phyloP scores from a whole-genome alignment of 2,113 vertebrate species.

The Lepus timidus region DNA sequence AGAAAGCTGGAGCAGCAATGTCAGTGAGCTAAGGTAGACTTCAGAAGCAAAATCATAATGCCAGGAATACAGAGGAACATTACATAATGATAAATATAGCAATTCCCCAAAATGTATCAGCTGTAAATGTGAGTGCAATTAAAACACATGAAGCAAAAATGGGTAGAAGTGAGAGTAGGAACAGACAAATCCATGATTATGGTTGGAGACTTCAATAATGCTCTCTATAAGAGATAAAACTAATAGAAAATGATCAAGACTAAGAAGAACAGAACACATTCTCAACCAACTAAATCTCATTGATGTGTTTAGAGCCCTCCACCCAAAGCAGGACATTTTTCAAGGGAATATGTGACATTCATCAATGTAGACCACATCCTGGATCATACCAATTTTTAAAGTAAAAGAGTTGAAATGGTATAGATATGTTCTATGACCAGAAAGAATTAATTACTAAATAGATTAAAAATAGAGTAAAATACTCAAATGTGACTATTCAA shows the following conservation, averaged over 20 bases:
- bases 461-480: slow-evolving; percentile 1
- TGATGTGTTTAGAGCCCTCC: background rate
- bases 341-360: background rate
- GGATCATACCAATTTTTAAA: background rate
- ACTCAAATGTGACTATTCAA: background rate
- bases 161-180: background rate
- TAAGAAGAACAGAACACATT: background rate
- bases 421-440: background rate
- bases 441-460: background rate
- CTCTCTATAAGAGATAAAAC: background rate
- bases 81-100: background rate
- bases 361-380: background rate
- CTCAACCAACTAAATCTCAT: background rate
- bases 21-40: background rate
- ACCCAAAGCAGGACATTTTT: background rate
- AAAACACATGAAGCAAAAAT: background rate
- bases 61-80: background rate
- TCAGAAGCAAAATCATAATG: background rate
- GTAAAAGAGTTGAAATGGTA: background rate
- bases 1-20: background rate
- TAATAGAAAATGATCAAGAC: background rate
- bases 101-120: background rate
- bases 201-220: background rate
- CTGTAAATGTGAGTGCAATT: background rate
- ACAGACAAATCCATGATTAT: background rate